Evolutionary conservation across 2,113 vertebrate genomes (phyloP).

Genomic region (Phyllopteryx taeniolatus): DNA sequence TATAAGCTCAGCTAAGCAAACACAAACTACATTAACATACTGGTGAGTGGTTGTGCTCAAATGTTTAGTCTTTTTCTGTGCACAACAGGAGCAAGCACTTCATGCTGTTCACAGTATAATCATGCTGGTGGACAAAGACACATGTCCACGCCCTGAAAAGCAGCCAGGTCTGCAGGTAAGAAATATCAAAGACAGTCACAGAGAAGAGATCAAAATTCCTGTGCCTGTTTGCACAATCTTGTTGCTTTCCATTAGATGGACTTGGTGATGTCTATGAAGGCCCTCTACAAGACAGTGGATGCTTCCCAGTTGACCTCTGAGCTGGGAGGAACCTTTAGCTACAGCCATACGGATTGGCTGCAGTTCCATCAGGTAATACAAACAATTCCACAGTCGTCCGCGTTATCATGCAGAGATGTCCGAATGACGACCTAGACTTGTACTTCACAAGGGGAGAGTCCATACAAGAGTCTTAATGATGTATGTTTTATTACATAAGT

Average conservation of each 20-base stretch:
- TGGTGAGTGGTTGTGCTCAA: background rate
- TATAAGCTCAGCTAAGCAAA: too few species aligned
- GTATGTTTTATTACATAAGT: background rate
- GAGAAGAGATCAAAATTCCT: background rate
- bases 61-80: background rate
- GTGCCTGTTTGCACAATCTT: rapidly evolving
- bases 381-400: background rate
- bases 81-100: slow-evolving; percentile 69
- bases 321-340: slow-evolving; percentile 82
- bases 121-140: slow-evolving; percentile 83
- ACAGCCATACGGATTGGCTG: slow-evolving; percentile 88
- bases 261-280: slow-evolving; percentile 79
- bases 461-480: background rate
- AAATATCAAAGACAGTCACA: background rate
- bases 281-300: slow-evolving; percentile 82
- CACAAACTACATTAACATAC: too few species aligned
- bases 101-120: slow-evolving; percentile 75
- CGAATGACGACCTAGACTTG: background rate
- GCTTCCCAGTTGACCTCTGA: slow-evolving; percentile 80
- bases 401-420: background rate
- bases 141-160: slow-evolving; percentile 69
- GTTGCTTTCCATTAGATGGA: slow-evolving; percentile 77
- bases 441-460: background rate
- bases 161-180: slow-evolving; percentile 81
- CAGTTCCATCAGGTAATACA: slow-evolving; percentile 85